phyloP scores from a whole-genome alignment of 2,113 vertebrate genomes.

The Pipa parva region DNA sequence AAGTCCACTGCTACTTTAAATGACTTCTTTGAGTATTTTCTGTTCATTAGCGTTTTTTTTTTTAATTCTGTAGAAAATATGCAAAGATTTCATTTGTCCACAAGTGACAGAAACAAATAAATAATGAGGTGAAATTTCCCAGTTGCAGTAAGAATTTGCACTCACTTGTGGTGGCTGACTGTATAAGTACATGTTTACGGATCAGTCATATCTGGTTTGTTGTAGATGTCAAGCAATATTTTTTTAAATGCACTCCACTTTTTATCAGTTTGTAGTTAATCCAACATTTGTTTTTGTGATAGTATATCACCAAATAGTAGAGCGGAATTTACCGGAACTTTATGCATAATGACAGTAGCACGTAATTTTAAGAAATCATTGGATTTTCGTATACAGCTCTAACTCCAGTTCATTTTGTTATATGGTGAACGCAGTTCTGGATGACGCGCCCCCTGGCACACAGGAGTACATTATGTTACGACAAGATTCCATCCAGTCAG shows the following conservation, averaged over 20 bases:
- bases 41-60: not conserved
- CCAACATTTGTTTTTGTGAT: not conserved
- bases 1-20: not conserved
- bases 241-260: not conserved
- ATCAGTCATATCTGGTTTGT: not conserved
- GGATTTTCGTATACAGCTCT: slow-evolving; percentile 63
- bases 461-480: slow-evolving; percentile 99
- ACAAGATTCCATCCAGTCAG: slow-evolving; percentile 99
- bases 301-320: not conserved
- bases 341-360: not conserved
- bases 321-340: not conserved
- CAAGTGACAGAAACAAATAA: not conserved
- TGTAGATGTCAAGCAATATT: not conserved
- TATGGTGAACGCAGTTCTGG: slow-evolving; percentile 96
- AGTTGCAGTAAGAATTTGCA: too few relatives aligned
- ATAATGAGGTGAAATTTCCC: not conserved
- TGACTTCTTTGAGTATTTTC: too few relatives aligned
- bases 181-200: not conserved
- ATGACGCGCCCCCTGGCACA: slow-evolving; percentile 97
- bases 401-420: slow-evolving; percentile 97
- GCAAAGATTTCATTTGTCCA: too few relatives aligned
- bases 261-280: too few relatives aligned
- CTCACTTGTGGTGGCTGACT: not conserved
- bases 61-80: not conserved
- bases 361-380: slow-evolving; percentile 19